phyloP scores from a whole-genome alignment of 2,113 vertebrate genomes.

The Leucosticte australis region DNA sequence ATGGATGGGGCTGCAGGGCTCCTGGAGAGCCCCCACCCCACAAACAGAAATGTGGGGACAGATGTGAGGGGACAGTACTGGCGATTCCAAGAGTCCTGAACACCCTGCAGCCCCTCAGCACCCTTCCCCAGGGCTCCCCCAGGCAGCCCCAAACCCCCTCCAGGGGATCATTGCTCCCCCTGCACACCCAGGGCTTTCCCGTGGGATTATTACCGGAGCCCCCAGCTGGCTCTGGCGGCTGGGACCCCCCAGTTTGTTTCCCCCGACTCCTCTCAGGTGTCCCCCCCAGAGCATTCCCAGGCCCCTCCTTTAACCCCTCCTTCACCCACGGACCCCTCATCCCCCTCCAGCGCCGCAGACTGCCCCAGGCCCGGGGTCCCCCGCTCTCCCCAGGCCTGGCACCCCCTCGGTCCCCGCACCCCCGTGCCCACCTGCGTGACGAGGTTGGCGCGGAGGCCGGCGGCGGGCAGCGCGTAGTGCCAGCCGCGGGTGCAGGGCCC shows the following conservation, averaged over 20 bases:
- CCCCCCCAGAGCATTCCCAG: background rate
- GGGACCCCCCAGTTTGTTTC: background rate
- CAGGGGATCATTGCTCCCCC: background rate
- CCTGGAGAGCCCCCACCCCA: background rate
- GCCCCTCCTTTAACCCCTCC: background rate
- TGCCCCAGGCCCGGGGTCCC: background rate
- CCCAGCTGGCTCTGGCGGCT: background rate
- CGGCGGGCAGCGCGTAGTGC: conserved; percentile 65
- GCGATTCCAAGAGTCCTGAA: too few relatives aligned
- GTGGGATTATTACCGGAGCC: background rate
- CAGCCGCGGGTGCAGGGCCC: conserved; percentile 78
- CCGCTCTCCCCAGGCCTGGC: fast-evolving
- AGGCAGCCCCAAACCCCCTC: background rate
- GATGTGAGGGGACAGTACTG: background rate
- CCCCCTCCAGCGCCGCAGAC: background rate
- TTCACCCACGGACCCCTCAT: too few relatives aligned
- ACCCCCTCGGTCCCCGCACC: background rate
- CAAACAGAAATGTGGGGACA: background rate
- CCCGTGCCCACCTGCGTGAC: conserved; percentile 77
- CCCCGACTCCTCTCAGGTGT: background rate
- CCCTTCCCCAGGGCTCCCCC: background rate
- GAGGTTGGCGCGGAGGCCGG: conserved; percentile 78
- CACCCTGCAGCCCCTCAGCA: background rate
- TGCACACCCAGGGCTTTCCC: background rate
- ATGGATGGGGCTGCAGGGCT: background rate